These are phyloP conservation scores for Centropyge bicolor DNA, from an alignment of 2,797 vertebrate species.

Conservation along the genomic window DNA sequence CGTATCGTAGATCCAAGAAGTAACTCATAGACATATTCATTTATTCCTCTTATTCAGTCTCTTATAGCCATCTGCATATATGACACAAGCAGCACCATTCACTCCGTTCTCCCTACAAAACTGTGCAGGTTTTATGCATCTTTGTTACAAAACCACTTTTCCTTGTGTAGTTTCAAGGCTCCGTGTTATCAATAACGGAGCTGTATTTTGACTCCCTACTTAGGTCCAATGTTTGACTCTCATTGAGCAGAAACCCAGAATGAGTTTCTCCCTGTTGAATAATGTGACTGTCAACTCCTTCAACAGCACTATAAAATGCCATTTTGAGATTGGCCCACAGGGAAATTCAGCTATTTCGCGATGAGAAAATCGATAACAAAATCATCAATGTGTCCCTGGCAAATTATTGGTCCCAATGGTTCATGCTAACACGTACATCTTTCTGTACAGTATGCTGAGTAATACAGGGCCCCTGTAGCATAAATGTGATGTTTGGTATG, in stretches of 20 bases:
- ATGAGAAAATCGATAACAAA: background rate
- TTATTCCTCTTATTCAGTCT: background rate
- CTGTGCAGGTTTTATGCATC: background rate
- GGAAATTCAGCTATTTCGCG: background rate
- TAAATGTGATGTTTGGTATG: background rate
- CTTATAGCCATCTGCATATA: background rate
- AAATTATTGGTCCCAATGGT: background rate
- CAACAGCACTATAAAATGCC: background rate
- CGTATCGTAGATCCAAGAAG: background rate
- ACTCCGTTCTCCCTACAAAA: background rate
- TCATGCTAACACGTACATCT: background rate
- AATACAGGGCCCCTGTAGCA: background rate
- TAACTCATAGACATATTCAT: background rate
- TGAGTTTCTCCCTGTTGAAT: constrained; percentile 24
- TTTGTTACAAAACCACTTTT: background rate
- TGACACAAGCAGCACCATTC: background rate
- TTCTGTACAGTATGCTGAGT: background rate
- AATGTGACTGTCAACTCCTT: constrained; percentile 22
- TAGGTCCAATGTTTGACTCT: constrained; percentile 6
- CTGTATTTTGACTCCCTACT: constrained; percentile 24
- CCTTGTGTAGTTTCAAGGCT: background rate
- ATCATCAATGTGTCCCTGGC: background rate
- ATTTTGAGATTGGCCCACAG: constrained; percentile 19
- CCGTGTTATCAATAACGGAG: background rate
- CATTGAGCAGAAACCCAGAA: constrained; percentile 9